phyloP scores from a whole-genome alignment of 2,113 vertebrate genomes.

The Sebastes fasciatus region DNA sequence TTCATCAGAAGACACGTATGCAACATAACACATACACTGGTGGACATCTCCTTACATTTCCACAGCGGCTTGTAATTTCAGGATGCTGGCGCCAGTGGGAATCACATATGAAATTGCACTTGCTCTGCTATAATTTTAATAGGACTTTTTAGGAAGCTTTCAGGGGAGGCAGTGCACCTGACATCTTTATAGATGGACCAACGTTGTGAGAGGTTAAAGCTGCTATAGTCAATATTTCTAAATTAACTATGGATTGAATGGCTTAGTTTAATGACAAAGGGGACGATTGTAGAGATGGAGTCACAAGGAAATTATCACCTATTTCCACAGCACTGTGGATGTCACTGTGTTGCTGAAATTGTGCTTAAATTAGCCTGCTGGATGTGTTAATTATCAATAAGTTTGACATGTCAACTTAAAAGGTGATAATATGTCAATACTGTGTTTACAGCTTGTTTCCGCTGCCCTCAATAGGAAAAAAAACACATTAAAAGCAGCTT shows the following conservation, averaged over 20 bases:
- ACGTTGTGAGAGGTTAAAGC: neutral
- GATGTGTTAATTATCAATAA: too few species aligned
- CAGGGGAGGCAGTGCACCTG: neutral
- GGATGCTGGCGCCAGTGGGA: slow-evolving; percentile 2
- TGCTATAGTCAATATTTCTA: neutral
- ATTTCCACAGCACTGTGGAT: too few species aligned
- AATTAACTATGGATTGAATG: neutral
- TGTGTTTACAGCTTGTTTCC: neutral
- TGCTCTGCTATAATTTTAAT: neutral
- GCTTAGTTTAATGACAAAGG: neutral
- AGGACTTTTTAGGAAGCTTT: neutral
- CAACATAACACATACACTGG: slow-evolving; percentile 4
- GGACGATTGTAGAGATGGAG: neutral
- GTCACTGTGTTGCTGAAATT: too few species aligned
- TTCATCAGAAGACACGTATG: slow-evolving; percentile 26
- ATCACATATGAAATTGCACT: neutral
- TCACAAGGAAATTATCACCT: too few species aligned
- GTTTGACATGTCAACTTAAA: too few species aligned
- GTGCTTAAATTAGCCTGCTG: too few species aligned
- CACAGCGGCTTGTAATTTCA: slow-evolving; percentile 1
- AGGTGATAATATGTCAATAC: too few species aligned
- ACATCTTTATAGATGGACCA: neutral
- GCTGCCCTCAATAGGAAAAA: too few species aligned
- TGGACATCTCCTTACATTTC: slow-evolving; percentile 26
- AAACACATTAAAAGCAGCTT: neutral